Base-by-base conservation (phyloP, 2,113 vertebrate species). In the Glaucomys volans region DNA sequence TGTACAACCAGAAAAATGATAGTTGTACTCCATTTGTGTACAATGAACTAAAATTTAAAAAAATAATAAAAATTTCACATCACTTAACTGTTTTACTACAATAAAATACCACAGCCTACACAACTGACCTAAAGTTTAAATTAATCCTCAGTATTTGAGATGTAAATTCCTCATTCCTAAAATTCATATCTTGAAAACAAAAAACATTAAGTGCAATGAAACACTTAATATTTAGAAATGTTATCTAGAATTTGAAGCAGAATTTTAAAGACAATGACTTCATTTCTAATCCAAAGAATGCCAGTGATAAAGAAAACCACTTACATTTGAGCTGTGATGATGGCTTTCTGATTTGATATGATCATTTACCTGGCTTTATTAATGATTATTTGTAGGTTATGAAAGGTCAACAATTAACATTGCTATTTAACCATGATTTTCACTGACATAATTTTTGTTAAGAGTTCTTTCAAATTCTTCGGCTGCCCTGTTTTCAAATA, bases 21-120 rank as follows among this genome's bases (percentile, higher is more conserved):
- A n/a, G n/a, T n/a, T n/a, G n/a, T n/a, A n/a, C n/a, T n/a, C n/a
- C n/a, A n/a, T n/a, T n/a, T n/a, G n/a, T n/a, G n/a, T n/a, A n/a
- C n/a, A n/a, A n/a, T n/a, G n/a, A n/a, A n/a, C n/a, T n/a, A n/a
- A n/a, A n/a, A n/a, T n/a, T n/a, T n/a, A n/a, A n/a, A n/a, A n/a
- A n/a, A n/a, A n/a, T n/a, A n/a, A n/a, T n/a, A n/a, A 91, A 91
- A 85, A 59, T 62, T 82, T 94, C 64, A 91, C 7, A 89, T 85
- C 9, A 50, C 30, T 74, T 87, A 92, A 82, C 42, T 66, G 57
- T n/a, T 77, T 80, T 81, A 62, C 13, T 83, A 79, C 47, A 85
- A 30, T 47, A 94, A 79, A 4, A 77, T 96, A 52, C 59, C 50
- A 52, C 4, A 87, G 44, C 32, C 93, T 92, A 83, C 2, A 87